Evolutionary conservation across 2,797 vertebrate genomes (phyloP).

Genomic region (Heteromormyrus szaboi): DNA sequence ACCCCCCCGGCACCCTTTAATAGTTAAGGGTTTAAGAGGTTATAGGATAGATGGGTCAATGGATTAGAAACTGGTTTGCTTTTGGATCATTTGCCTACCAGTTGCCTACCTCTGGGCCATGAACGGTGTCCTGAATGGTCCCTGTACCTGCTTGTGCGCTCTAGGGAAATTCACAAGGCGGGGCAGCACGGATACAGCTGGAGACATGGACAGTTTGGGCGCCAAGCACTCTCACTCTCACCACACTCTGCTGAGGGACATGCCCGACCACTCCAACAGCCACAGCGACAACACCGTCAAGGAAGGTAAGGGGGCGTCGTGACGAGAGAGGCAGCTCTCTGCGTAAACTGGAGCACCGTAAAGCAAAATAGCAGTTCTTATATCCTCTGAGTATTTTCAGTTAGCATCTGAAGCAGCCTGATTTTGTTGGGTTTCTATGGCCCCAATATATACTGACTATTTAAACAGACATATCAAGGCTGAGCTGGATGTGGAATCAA

Average conservation of each 20-base stretch:
- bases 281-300: slow-evolving; percentile 87
- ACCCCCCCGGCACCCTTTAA: background rate
- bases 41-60: background rate
- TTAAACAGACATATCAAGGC: background rate
- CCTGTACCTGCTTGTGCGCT: background rate
- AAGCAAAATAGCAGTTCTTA: background rate
- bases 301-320: slow-evolving; percentile 61
- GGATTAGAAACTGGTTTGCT: background rate
- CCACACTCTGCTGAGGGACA: slow-evolving; percentile 82
- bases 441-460: background rate
- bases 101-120: background rate
- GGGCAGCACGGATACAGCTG: slow-evolving; percentile 85
- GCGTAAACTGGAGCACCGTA: background rate
- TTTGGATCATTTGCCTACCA: background rate
- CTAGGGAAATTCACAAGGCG: slow-evolving; percentile 86
- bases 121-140: background rate
- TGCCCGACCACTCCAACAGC: slow-evolving; percentile 92
- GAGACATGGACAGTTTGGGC: slow-evolving; percentile 86
- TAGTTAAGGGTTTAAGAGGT: background rate
- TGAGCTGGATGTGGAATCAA: background rate
- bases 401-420: background rate
- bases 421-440: background rate
- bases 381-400: background rate
- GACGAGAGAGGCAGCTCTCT: background rate
- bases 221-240: slow-evolving; percentile 90